Conservation (phyloP, 2,797 vertebrate genomes). For the Okamejei kenojei region DNA sequence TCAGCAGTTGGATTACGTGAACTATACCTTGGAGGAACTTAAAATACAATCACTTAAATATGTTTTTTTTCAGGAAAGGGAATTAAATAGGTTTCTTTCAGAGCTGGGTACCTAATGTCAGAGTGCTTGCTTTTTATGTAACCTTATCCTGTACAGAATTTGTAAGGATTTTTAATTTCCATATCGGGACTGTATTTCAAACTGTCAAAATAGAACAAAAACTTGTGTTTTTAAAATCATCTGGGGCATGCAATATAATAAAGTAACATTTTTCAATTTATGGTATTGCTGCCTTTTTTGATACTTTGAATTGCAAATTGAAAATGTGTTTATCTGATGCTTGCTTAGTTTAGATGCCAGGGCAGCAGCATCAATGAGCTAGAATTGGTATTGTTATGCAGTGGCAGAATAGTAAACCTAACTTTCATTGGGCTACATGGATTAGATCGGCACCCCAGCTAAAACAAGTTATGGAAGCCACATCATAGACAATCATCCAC, state of each 20-base stretch:
- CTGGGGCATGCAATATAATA: not conserved
- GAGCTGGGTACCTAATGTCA: not conserved
- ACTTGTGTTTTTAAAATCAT: not conserved
- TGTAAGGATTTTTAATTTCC: not conserved
- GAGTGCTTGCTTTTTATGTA: not conserved
- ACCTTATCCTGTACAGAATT: not conserved
- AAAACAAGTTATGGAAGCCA: not conserved
- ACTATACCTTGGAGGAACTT: not conserved
- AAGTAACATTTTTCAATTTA: not conserved
- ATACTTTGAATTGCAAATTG: not conserved
- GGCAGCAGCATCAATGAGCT: not conserved
- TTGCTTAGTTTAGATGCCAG: not conserved
- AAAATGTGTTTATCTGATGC: not conserved
- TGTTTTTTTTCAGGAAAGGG: slow-evolving; percentile 15
- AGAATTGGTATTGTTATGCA: not conserved
- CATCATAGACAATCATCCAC: not conserved
- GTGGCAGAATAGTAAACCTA: not conserved
- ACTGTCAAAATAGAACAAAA: not conserved
- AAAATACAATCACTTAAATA: slow-evolving; percentile 1
- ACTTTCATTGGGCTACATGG: not conserved
- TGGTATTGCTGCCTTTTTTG: not conserved
- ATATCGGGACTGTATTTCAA: not conserved
- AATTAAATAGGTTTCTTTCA: not conserved
- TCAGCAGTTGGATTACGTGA: not conserved
- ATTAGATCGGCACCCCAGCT: not conserved